Evolutionary conservation across 2,888 invertebrate species (phyloP).

Genomic region (Fabriciana adippe): DNA sequence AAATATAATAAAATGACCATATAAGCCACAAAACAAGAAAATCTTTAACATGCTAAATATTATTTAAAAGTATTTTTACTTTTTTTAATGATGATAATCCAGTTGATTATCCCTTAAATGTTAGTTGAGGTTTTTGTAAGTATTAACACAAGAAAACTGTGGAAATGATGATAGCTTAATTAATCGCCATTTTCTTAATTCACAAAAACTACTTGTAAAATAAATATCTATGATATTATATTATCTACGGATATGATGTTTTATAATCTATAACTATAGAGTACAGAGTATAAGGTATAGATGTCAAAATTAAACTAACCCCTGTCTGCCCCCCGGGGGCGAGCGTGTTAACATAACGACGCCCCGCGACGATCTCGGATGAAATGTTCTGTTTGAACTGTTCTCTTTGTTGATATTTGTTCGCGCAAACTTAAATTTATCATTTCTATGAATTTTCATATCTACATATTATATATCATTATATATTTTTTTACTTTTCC

Average conservation of each 20-base stretch:
- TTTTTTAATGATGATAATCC: too few species aligned
- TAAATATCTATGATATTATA: not conserved
- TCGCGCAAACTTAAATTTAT: not conserved
- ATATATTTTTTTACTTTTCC: too few species aligned
- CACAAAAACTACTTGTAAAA: not conserved
- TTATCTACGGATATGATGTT: not conserved
- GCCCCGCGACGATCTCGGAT: constrained; percentile 4
- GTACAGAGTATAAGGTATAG: not conserved
- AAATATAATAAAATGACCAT: too few species aligned
- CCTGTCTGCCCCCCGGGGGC: constrained; percentile 19
- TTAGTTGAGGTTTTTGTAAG: too few species aligned
- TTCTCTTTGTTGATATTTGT: not conserved
- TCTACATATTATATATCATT: too few species aligned
- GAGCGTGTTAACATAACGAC: constrained; percentile 13
- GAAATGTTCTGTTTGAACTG: constrained; percentile 2
- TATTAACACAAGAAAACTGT: not conserved
- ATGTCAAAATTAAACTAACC: constrained; percentile 13
- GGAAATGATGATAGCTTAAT: not conserved
- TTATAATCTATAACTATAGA: not conserved
- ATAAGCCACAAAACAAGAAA: too few species aligned
- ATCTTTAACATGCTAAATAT: too few species aligned
- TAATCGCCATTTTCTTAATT: not conserved
- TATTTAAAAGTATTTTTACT: too few species aligned
- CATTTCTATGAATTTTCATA: not conserved
- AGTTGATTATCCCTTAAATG: too few species aligned